Percentiles rank a stretch among this genome's conserved stretches.
Conservation (phyloP, 1,140 invertebrate species). For the Pseudachorutes palmiensis region DNA sequence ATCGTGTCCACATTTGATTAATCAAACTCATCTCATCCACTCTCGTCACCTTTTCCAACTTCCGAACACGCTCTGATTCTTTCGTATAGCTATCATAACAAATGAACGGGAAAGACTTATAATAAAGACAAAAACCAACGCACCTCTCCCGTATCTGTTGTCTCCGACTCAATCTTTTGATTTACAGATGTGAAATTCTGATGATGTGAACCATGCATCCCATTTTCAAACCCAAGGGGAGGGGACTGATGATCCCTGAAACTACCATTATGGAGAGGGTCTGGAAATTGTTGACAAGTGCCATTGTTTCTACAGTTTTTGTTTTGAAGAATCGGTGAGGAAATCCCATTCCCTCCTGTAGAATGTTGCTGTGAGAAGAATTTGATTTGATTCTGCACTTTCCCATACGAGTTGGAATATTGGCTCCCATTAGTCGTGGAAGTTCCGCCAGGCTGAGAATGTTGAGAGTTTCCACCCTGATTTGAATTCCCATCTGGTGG, state of each 20-base stretch:
- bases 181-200: too few species aligned
- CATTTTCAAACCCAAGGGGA: too few species aligned
- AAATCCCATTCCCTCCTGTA: neutral
- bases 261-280: too few species aligned
- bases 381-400: conserved; percentile 2
- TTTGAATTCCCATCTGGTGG: conserved; percentile 1
- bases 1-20: neutral
- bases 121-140: too few species aligned
- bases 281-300: too few species aligned
- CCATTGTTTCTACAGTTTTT: neutral
- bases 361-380: conserved; percentile 1
- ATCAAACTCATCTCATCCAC: neutral
- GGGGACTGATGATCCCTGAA: too few species aligned
- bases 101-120: too few species aligned
- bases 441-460: neutral
- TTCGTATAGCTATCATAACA: too few species aligned
- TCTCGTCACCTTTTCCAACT: neutral
- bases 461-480: neutral
- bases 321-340: neutral
- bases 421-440: too few species aligned
- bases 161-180: neutral
- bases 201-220: too few species aligned
- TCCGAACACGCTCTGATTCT: too few species aligned
- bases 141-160: neutral
- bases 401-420: neutral